Conservation (phyloP, 2,888 invertebrate species). For the Phyllotreta cruciferae region DNA sequence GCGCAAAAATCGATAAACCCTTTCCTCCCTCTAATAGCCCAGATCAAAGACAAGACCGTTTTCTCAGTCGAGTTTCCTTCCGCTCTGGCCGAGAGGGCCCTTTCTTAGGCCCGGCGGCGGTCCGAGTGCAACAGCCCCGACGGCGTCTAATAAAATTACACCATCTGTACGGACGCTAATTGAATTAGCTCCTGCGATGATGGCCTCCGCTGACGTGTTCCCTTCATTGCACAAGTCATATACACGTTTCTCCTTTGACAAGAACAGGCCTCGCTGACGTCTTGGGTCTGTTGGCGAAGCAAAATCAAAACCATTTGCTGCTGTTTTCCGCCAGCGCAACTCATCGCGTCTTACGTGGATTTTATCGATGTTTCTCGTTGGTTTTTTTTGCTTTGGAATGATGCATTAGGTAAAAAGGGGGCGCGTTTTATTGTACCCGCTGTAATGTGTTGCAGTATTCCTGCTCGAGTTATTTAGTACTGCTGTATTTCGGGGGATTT, state of each 20-base stretch:
- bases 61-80: too few species aligned
- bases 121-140: slow-evolving; percentile 24
- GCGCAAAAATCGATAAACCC: slow-evolving; percentile 9
- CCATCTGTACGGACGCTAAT: slow-evolving; percentile 54
- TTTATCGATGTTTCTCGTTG: too few species aligned
- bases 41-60: slow-evolving; percentile 23
- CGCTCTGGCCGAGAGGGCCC: slow-evolving; percentile 18
- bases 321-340: slow-evolving; percentile 9
- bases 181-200: slow-evolving; percentile 47
- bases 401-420: too few species aligned
- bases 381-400: too few species aligned
- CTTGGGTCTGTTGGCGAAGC: slow-evolving; percentile 37
- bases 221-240: slow-evolving; percentile 56
- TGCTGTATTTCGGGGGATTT: slow-evolving; percentile 17
- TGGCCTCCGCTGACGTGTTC: slow-evolving; percentile 41
- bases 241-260: slow-evolving; percentile 46
- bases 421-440: too few species aligned
- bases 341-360: too few species aligned
- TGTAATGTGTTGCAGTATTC: slow-evolving; percentile 8
- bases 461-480: slow-evolving; percentile 19
- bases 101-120: slow-evolving; percentile 21
- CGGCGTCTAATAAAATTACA: slow-evolving; percentile 52
- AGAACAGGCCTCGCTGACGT: slow-evolving; percentile 48
- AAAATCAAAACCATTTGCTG: slow-evolving; percentile 30
- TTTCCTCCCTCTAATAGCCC: slow-evolving; percentile 11